A percentile compares a stretch with the other conserved stretches of the same genome.
These are phyloP conservation scores for Antheraea mylitta DNA, from an alignment of 1,140 invertebrate genomes.

Conservation along the genomic window DNA sequence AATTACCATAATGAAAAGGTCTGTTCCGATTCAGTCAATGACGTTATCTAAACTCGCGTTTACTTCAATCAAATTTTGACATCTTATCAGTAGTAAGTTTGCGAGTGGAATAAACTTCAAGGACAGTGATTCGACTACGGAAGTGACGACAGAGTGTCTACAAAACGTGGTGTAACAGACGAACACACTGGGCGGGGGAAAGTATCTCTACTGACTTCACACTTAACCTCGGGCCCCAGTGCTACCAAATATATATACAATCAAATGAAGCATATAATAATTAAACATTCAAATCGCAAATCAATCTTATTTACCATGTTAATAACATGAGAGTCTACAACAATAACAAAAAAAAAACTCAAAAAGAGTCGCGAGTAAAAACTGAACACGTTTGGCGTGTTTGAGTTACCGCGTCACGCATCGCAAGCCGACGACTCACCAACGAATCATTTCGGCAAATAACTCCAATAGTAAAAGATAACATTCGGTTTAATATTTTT, in stretches of 20 bases:
- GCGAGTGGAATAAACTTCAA: not conserved
- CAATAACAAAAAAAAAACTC: not conserved
- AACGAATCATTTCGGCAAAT: not conserved
- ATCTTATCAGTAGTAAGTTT: not conserved
- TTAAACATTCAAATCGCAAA: too few relatives aligned
- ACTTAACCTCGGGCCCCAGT: too few relatives aligned
- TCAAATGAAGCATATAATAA: too few relatives aligned
- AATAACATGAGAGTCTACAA: too few relatives aligned
- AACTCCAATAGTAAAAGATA: not conserved
- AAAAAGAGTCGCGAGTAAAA: not conserved
- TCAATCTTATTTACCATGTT: too few relatives aligned
- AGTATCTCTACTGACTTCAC: too few relatives aligned
- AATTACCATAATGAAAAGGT: not conserved
- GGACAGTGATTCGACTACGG: too few relatives aligned
- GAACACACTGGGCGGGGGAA: too few relatives aligned
- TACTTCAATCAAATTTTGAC: not conserved
- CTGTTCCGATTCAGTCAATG: not conserved
- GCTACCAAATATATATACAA: too few relatives aligned
- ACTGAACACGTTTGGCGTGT: not conserved
- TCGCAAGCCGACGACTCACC: not conserved
- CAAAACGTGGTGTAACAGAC: too few relatives aligned
- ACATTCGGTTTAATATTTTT: not conserved
- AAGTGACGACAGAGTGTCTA: too few relatives aligned
- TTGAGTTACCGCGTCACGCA: constrained; percentile 1
- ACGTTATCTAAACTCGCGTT: not conserved